Conservation (phyloP, 2,888 invertebrate genomes). For the Siphonodentalium dalli region DNA sequence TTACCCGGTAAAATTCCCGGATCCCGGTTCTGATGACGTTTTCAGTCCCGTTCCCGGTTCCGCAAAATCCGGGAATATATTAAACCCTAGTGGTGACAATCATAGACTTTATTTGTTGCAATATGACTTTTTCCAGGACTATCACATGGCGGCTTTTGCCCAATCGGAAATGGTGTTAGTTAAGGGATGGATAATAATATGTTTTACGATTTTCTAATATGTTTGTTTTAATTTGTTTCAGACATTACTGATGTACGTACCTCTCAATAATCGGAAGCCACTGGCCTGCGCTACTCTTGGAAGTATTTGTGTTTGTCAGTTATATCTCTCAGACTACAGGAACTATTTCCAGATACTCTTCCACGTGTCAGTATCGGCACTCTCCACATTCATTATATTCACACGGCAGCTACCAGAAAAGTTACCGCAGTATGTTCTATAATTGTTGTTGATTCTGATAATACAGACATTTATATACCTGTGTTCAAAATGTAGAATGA, state of each 20-base stretch:
- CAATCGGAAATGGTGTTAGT: not conserved
- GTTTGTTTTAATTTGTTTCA: constrained; percentile 22
- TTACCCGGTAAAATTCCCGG: too few relatives aligned
- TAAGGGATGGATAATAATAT: too few relatives aligned
- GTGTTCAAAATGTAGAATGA: too few relatives aligned
- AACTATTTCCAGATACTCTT: constrained; percentile 35
- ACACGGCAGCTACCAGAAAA: constrained; percentile 38
- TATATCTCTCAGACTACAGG: constrained; percentile 40
- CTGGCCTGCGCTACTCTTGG: constrained; percentile 39
- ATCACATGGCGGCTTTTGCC: not conserved
- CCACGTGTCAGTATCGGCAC: constrained; percentile 37
- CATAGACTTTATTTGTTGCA: too few relatives aligned
- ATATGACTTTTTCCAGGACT: not conserved
- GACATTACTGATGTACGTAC: constrained; percentile 37
- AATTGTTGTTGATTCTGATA: too few relatives aligned
- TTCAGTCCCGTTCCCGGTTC: too few relatives aligned
- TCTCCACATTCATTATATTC: constrained; percentile 40
- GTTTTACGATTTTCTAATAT: too few relatives aligned
- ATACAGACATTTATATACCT: too few relatives aligned
- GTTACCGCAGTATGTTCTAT: constrained; percentile 41
- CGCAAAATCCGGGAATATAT: too few relatives aligned
- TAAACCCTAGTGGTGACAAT: too few relatives aligned
- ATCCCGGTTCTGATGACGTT: too few relatives aligned
- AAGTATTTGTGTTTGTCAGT: constrained; percentile 41
- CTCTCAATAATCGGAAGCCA: constrained; percentile 30